Evolutionary conservation across 2,797 vertebrate genomes (phyloP), one percentile per base, ranked within the genome.

Genomic region (Pangasius krempfi): DNA sequence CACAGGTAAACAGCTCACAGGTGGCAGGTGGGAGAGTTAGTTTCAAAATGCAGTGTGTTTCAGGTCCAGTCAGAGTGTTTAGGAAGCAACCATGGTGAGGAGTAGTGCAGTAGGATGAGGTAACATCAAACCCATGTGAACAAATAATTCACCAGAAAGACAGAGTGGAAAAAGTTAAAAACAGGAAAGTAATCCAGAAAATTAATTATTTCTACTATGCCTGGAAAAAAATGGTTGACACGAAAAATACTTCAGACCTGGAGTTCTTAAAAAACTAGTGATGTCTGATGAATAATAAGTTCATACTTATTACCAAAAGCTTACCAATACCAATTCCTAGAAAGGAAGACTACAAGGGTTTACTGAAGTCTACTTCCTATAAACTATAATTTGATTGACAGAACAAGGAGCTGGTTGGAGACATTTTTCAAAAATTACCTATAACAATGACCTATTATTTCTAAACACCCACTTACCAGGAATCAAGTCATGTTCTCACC

Each of bases 1-100:
- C 22, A 50, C 37, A 76, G 73, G 47, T n/a, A 76, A 76, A 76
- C 44, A 76, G 73, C 47, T 52, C 44, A 50, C 44, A 76, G 73
- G 10, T 76, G 73, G 44, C 25, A 27, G 44, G 73, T 50, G 25
- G 44, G 25, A 14, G 44, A 27, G 44, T 13, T 47, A 50, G 40
- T n/a, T 50, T 76, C 73, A 76, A 76, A 20, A 50, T 76, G 44
- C 73, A 76, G 73, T 14, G 27, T 76, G 73, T 50, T 76, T 47
- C 44, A 50, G 68, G 73, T 27, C 73, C 37, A 75, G 37, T 40
- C 70, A 72, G 70, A 72, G 40, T 75, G 40, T 73, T 73, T 44
- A 44, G 20, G 22, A 73, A 25, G 37, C 70, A 73, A 7, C 8
- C 33, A 40, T 72, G 33, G 7, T 37, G 33, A 72, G 18, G 16